Base-by-base conservation (phyloP, 2,797 vertebrate genomes). In the Mormyrops boulengeri region DNA sequence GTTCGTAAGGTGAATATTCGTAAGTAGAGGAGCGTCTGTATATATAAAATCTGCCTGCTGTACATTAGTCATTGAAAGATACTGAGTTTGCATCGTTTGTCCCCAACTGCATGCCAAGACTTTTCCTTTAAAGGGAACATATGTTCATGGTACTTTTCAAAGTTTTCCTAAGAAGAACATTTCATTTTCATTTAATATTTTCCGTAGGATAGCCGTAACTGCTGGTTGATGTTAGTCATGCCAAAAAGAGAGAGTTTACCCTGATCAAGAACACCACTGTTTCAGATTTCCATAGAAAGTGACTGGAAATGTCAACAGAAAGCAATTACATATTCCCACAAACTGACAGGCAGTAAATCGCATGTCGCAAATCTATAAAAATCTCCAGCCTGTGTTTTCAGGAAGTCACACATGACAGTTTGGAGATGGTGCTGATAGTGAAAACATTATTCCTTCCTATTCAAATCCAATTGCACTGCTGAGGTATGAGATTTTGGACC, bases 321-420 rank as follows among this genome's bases (percentile, higher is more conserved):
- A 53, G 44, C 55, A 84, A 66, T 82, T 85, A 85, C 11, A 47
- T 50, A 80, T 88, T 49, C 53, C 4, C 2, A 84, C 17, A 34
- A 62, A 84, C 53, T 84, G 87, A 84, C 89, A 90, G 86, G 89
- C 86, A 90, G 34, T 30, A 90, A 90, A 57, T 44, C 34, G 7
- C 47, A n/a, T 52, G 5, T 50, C 26, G 26, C 14, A 50, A 34
- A 26, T 90, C 86, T 44, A 41, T 69, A 17, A 87, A 87, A 80
- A 89, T 55, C 22, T 88, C 26, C 85, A 41, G 47, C 50, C 53
- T 52, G 34, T 55, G 22, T 80, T 89, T 53, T 80, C 47, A 73
- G 17, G 26, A 38, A 17, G 47, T 14, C 50, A 12, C 57, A 88
- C 26, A 41, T 57, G 85, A 38, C 57, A 11, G 34, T 88, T 41